Evolutionary conservation across 2,113 vertebrate genomes (phyloP), one percentile per base, ranked within the genome.

Genomic region (Phyllostomus discolor): DNA sequence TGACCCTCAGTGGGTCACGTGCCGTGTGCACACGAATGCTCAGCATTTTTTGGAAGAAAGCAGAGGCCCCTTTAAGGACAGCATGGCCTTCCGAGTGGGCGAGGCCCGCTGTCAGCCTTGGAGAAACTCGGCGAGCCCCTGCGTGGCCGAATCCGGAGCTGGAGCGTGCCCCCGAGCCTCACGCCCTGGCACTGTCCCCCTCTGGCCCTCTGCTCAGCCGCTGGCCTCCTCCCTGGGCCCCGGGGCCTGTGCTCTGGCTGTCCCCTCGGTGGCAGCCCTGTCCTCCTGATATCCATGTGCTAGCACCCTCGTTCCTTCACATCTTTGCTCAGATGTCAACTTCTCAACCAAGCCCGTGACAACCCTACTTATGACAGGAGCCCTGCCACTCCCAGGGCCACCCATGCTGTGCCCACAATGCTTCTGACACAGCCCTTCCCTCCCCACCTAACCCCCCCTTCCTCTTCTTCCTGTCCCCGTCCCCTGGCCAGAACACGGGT

Each of bases 261-360:
- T 35, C 16, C 54, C 66, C 24, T 78, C 67, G 66, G 52, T 28
- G 41, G 81, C 91, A 92, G 66, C 38, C 10, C 11, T 67, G 70
- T 81, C 89, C 35, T 84, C 35, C 28, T 19, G 83, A 54, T 26
- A 80, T 5, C 64, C 11, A 1, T 3, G 9, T 2, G 75, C 76
- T n/a, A 3, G 54, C 66, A n/a, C 75, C 64, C 66, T 54, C 19
- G 10, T 82, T 33, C 31, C 78, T 67, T 67, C 52, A 89, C 15
- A 62, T 91, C 73, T 91, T 82, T 50, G 92, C 52, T 82, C 57
- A 67, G 24, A 67, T 57, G 83, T 95, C 87, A 73, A 33, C 83
- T 82, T 83, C 72, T 81, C 78, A 90, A 57, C 7, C 10, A 75
- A 57, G 48, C 80, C 66, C 38, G 12, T 75, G 59, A 72, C 91